These are phyloP conservation scores for Xerus rutilus DNA, from an alignment of 2,797 vertebrate genomes.

Conservation along the genomic window DNA sequence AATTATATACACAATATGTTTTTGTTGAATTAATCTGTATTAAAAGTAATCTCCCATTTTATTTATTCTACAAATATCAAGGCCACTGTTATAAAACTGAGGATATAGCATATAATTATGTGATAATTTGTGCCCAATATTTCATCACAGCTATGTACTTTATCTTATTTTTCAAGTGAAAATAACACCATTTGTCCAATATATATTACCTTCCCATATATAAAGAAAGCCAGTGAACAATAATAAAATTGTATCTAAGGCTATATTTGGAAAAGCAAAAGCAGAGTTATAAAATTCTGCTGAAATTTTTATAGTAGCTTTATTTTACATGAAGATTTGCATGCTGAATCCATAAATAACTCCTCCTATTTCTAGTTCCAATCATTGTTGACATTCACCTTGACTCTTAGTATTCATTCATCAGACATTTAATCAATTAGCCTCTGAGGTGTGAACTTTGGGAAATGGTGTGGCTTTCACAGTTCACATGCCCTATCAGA, in stretches of 20 bases:
- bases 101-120: background rate
- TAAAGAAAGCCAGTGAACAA: conserved; percentile 15
- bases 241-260: conserved; percentile 19
- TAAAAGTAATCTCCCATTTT: conserved; percentile 18
- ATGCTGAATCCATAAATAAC: conserved; percentile 42
- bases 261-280: conserved; percentile 39
- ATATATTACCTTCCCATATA: background rate
- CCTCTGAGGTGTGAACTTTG: background rate
- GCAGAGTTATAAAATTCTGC: conserved; percentile 19
- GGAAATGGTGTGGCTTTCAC: background rate
- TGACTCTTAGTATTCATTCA: conserved; percentile 19
- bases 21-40: conserved; percentile 11
- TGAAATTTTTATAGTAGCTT: conserved; percentile 6
- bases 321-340: background rate
- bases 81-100: background rate
- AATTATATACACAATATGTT: background rate
- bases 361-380: conserved; percentile 30
- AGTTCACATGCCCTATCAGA: background rate
- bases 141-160: background rate
- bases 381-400: background rate
- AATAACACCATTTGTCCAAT: conserved; percentile 1
- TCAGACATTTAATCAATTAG: conserved; percentile 18
- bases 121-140: background rate
- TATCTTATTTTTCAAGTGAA: conserved; percentile 39
- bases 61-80: conserved; percentile 52